phyloP scores from a whole-genome alignment of 2,797 vertebrate species.

The Peromyscus aztecus region DNA sequence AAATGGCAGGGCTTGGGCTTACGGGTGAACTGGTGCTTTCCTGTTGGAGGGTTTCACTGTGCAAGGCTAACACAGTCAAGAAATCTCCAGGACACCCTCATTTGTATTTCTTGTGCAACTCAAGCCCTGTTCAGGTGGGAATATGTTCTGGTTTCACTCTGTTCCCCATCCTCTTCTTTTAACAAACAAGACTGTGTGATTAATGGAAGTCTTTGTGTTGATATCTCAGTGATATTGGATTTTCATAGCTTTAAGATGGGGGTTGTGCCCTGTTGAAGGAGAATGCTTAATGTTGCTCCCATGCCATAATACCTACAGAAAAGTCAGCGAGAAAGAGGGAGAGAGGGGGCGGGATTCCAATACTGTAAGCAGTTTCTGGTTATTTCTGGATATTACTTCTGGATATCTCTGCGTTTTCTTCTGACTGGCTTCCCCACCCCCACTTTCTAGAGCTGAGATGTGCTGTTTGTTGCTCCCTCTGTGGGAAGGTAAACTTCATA shows the following conservation, averaged over 20 bases:
- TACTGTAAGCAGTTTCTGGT: not conserved
- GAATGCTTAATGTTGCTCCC: not conserved
- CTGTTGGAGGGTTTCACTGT: not conserved
- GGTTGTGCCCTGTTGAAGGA: not conserved
- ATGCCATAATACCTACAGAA: not conserved
- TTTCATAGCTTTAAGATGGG: not conserved
- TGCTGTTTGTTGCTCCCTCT: not conserved
- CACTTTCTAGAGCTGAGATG: constrained; percentile 33
- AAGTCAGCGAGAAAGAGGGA: not conserved
- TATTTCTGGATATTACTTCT: constrained; percentile 66
- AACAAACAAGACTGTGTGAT: not conserved
- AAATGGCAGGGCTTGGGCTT: not conserved
- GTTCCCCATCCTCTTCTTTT: not conserved
- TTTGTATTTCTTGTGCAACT: not conserved
- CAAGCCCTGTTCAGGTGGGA: not conserved
- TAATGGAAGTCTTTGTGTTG: not conserved
- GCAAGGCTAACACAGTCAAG: not conserved
- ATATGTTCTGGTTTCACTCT: not conserved
- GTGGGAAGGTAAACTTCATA: constrained; percentile 67
- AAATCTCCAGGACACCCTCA: not conserved
- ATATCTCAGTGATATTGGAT: not conserved
- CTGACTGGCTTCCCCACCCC: constrained; percentile 20
- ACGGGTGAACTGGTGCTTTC: not conserved
- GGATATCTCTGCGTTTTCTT: constrained; percentile 55
- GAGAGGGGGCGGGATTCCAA: not conserved